These are phyloP conservation scores for Spodoptera exigua DNA, from an alignment of 2,888 invertebrate species.

Conservation along the genomic window DNA sequence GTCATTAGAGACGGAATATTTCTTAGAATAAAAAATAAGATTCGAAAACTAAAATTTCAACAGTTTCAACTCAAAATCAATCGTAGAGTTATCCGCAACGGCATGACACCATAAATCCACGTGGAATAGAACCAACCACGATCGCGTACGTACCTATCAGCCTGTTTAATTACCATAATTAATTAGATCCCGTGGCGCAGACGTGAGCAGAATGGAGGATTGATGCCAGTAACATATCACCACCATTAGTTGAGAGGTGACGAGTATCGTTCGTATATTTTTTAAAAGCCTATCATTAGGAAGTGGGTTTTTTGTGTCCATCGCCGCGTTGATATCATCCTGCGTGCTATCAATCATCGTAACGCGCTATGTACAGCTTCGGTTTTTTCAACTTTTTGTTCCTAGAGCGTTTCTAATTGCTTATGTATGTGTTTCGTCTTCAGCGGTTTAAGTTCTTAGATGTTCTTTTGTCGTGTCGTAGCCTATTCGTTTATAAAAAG, in stretches of 20 bases:
- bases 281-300: conserved; percentile 84
- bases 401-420: conserved; percentile 73
- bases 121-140: conserved; percentile 63
- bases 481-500: background rate
- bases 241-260: conserved; percentile 81
- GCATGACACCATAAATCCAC: conserved; percentile 59
- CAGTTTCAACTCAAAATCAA: conserved; percentile 22
- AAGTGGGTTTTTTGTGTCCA: conserved; percentile 79
- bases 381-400: conserved; percentile 62
- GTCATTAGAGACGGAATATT: too few species aligned
- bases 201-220: conserved; percentile 85
- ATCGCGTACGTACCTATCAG: conserved; percentile 70
- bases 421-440: conserved; percentile 48
- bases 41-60: conserved; percentile 3
- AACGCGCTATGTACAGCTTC: conserved; percentile 60
- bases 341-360: conserved; percentile 80
- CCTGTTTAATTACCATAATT: conserved; percentile 88
- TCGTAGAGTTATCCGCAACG: conserved; percentile 15
- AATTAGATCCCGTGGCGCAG: conserved; percentile 85
- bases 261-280: conserved; percentile 74
- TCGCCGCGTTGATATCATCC: conserved; percentile 73
- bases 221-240: conserved; percentile 86
- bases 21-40: background rate
- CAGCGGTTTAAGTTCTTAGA: conserved; percentile 30
- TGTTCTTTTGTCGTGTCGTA: conserved; percentile 50